Base-by-base conservation (phyloP, 2,113 vertebrate species). In the Phocoena sinus region DNA sequence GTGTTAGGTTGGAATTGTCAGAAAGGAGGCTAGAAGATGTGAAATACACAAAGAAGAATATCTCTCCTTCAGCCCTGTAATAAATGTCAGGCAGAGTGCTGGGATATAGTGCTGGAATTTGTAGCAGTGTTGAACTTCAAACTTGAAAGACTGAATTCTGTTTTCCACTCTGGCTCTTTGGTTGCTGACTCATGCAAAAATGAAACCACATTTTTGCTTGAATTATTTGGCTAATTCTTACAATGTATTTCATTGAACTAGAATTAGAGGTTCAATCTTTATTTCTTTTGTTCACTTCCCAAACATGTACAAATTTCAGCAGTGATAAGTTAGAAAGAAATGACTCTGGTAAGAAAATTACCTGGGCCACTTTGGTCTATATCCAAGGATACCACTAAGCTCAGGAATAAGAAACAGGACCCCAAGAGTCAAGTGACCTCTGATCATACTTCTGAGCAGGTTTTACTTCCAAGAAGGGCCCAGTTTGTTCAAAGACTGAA, bases 161-260 rank as follows among this genome's bases (percentile, higher is more conserved):
- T 96, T 84, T 89, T 84, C n/a, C 18, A 28, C 8, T 53, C 38
- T 86, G 79, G 56, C 33, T 87, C 33, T 92, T 74, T n/a, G 31
- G 20, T 76, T 89, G 63, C 58, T 96, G 53, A 68, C 47, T 36
- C 80, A 53, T 7, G 36, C 38, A 83, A 38, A 97, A 85, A 36
- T n/a, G 21, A 85, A 94, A 82, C 20, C 67, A 93, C 17, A 36
- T 67, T 86, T 90, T 89, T 80, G 15, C 56, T 96, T 84, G 86
- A 71, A 93, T 92, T 82, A 68, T 74, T 87, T 85, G n/a, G 8
- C 11, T 85, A 94, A 85, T 92, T 97, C n/a, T 97, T 38, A 90
- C 18, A 50, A 82, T 20, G 14, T 67, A 77, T 83, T 80, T 92
- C 71, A 71, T 8, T 83, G 31, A 89, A 65, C 41, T 89, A 20